These are phyloP conservation scores for Oceanodroma tethys DNA, from an alignment of 2,113 vertebrate species.

Conservation along the genomic window DNA sequence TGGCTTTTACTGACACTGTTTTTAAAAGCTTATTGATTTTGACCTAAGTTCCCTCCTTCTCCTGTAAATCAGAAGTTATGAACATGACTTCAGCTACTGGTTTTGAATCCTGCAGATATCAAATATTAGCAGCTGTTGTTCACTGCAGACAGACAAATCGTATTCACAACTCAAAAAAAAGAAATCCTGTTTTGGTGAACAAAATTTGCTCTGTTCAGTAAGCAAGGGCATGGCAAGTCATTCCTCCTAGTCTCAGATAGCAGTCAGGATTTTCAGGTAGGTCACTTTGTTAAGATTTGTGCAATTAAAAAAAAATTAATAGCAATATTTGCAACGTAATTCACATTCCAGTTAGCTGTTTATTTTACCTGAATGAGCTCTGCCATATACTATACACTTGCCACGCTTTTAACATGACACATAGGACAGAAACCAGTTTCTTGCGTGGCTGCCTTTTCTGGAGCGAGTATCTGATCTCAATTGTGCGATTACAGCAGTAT, in stretches of 20 bases:
- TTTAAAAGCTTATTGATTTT: not conserved
- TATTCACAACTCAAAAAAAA: not conserved
- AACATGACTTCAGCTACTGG: not conserved
- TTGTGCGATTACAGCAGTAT: not conserved
- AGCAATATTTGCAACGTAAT: not conserved
- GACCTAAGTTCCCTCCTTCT: not conserved
- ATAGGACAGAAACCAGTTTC: not conserved
- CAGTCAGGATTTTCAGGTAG: not conserved
- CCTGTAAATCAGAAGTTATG: not conserved
- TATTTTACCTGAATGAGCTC: not conserved
- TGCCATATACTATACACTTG: not conserved
- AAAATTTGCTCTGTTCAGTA: not conserved
- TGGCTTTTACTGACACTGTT: not conserved
- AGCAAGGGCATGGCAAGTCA: not conserved
- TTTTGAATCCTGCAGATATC: not conserved
- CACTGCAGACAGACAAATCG: not conserved
- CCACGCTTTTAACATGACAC: not conserved
- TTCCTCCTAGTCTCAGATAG: not conserved
- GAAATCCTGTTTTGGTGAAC: not conserved
- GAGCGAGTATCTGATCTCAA: not conserved
- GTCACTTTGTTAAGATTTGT: not conserved
- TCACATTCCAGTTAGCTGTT: not conserved
- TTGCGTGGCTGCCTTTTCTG: not conserved
- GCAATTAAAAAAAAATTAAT: not conserved
- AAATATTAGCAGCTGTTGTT: constrained; percentile 3